These are phyloP conservation scores for Catharus ustulatus DNA, from an alignment of 2,797 vertebrate species.

Conservation along the genomic window DNA sequence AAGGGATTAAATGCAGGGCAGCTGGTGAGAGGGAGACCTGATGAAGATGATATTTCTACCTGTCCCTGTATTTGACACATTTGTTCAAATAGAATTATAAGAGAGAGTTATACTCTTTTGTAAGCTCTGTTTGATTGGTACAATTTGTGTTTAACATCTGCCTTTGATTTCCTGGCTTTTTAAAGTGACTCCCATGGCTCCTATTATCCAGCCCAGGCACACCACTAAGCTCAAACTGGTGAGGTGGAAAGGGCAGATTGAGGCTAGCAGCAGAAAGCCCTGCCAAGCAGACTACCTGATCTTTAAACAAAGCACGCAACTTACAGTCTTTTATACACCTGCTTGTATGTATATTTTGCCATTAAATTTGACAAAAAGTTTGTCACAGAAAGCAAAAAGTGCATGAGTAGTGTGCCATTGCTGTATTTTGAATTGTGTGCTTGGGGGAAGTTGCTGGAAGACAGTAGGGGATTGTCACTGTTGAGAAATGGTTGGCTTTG, in stretches of 20 bases:
- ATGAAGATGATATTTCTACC: slow-evolving; percentile 12
- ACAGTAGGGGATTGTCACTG: slow-evolving; percentile 7
- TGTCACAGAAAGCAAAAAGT: neutral
- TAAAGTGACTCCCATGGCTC: neutral
- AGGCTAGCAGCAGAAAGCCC: neutral
- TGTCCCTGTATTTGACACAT: neutral
- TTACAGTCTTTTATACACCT: neutral
- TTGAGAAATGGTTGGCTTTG: slow-evolving; percentile 48
- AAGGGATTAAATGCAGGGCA: slow-evolving; percentile 35
- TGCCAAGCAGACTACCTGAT: neutral
- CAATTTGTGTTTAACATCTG: slow-evolving; percentile 54
- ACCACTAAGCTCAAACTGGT: neutral
- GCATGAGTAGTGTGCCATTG: neutral
- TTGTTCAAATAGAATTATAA: slow-evolving; percentile 41
- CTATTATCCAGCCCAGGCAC: neutral
- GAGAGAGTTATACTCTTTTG: neutral
- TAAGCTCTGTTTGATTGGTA: slow-evolving; percentile 42
- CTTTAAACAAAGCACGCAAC: slow-evolving; percentile 6
- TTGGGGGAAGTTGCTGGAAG: slow-evolving; percentile 19
- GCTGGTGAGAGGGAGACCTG: slow-evolving; percentile 18
- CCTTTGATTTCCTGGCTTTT: slow-evolving; percentile 50
- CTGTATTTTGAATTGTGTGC: neutral
- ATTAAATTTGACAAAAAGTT: slow-evolving; percentile 21
- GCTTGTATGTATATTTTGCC: neutral
- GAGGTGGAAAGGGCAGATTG: slow-evolving; percentile 1